Evolutionary conservation across 2,113 vertebrate genomes (phyloP).

Genomic region (Brachyhypopomus gauderio): DNA sequence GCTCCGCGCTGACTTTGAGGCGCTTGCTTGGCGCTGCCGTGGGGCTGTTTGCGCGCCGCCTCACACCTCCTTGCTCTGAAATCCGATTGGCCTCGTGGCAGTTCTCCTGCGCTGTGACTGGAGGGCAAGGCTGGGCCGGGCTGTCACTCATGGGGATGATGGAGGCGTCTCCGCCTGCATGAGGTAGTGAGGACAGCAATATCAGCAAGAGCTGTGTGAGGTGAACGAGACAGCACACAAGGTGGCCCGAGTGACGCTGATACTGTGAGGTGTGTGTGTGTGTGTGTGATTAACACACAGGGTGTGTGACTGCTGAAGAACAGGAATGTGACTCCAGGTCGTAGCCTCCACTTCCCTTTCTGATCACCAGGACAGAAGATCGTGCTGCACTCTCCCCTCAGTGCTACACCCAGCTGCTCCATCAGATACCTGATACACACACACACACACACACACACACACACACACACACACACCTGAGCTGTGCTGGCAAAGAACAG

Average conservation of each 20-base stretch:
- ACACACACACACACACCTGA: conserved; percentile 15
- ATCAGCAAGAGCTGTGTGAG: neutral
- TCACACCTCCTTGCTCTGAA: conserved; percentile 8
- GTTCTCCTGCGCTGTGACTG: conserved; percentile 38
- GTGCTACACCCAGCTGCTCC: conserved; percentile 79
- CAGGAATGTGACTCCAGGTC: conserved; percentile 77
- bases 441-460: conserved; percentile 13
- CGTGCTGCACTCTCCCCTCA: conserved; percentile 59
- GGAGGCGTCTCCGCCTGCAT: conserved; percentile 91
- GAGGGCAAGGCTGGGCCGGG: conserved; percentile 71
- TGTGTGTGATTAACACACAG: conserved; percentile 75
- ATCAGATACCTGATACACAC: conserved; percentile 83
- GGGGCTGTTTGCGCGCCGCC: conserved; percentile 49
- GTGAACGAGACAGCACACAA: no score
- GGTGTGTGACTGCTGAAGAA: conserved; percentile 96
- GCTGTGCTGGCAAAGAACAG: no score
- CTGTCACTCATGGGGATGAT: conserved; percentile 82
- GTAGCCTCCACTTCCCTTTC: conserved; percentile 82
- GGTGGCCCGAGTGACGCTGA: no score
- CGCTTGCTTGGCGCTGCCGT: conserved; percentile 27
- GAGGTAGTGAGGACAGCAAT: conserved; percentile 1
- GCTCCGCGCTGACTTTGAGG: conserved; percentile 47
- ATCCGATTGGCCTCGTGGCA: neutral
- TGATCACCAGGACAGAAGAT: conserved; percentile 78
- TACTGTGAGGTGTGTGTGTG: neutral